Base-by-base conservation (phyloP, 37 sponge, comb jelly and placozoan genomes). In the Crambe crambe region DNA sequence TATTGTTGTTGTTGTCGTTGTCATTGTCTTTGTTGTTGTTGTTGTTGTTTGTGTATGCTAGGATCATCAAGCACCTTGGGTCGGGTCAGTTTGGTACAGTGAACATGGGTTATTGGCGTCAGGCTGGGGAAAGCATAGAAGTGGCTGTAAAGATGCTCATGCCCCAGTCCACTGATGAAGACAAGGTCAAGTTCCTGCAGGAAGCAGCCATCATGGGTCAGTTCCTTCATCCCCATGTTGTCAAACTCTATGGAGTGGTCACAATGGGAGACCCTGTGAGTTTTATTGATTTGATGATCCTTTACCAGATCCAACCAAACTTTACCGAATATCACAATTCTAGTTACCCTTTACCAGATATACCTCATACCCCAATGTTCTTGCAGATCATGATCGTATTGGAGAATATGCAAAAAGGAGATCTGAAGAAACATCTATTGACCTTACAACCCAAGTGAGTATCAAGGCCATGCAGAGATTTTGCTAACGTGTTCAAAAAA, bases 171-270 rank as follows among this genome's bases (percentile, higher is more conserved):
- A 57, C 73, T 10, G 83, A 88, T 41, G 41, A 63, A 27, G 89
- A 88, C 72, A 82, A 88, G 58, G 73, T 83, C 40, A 82, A 78
- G 60, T 88, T 88, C 68, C 81, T 88, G 18, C 78, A 83, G 73
- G 89, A 88, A 71, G 89, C 89, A 27, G 89, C 89, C 72, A 77
- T 88, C 81, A 88, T 77, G 62, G 83, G 89, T 25, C 89, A 88
- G 83, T 88, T 88, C 42, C 65, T 75, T 0, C 89, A 88, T 51
- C 77, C 72, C 22, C 77, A 88, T 61, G 68, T 88, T 6, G 83
- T 88, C 42, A 72, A 70, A 41, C 83, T 88, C 0, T 40, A 82
- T 47, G 89, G 89, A 47, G 78, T 88, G 47, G 89, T 88, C 37
- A 88, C 83, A 42, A 73, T 82, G 25, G 83, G 75, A 61, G 79